Evolutionary conservation across 2,888 invertebrate genomes (phyloP).

Genomic region (Byasa hedistus): DNA sequence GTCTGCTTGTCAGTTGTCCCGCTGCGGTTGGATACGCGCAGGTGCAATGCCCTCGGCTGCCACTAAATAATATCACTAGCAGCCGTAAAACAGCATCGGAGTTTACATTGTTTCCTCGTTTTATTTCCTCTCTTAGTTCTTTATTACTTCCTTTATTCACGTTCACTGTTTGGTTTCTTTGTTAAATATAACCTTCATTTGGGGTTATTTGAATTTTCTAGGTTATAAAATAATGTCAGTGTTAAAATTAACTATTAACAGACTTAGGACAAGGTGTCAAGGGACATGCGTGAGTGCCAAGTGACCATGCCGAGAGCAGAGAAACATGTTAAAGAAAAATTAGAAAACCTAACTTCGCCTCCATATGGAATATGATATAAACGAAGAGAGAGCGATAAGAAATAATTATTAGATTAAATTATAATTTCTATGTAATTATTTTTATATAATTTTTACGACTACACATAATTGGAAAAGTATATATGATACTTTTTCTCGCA

Average conservation of each 20-base stretch:
- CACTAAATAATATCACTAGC: slow-evolving; percentile 14
- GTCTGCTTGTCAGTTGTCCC: slow-evolving; percentile 15
- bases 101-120: slow-evolving; percentile 15
- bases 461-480: too few relatives aligned
- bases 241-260: background rate
- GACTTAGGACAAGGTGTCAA: too few relatives aligned
- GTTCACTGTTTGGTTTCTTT: background rate
- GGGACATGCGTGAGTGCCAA: too few relatives aligned
- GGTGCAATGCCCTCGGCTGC: slow-evolving; percentile 16
- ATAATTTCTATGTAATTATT: too few relatives aligned
- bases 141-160: slow-evolving; percentile 22
- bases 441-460: too few relatives aligned
- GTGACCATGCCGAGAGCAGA: too few relatives aligned
- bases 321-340: too few relatives aligned
- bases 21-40: slow-evolving; percentile 21
- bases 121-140: slow-evolving; percentile 8
- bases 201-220: background rate
- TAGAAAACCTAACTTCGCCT: too few relatives aligned
- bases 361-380: too few relatives aligned
- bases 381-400: too few relatives aligned
- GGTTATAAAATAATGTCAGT: background rate
- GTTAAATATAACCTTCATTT: background rate
- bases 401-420: too few relatives aligned
- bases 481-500: too few relatives aligned
- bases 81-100: slow-evolving; percentile 8